Base-by-base conservation (phyloP, 2,113 vertebrate genomes). In the Salvelinus namaycush region DNA sequence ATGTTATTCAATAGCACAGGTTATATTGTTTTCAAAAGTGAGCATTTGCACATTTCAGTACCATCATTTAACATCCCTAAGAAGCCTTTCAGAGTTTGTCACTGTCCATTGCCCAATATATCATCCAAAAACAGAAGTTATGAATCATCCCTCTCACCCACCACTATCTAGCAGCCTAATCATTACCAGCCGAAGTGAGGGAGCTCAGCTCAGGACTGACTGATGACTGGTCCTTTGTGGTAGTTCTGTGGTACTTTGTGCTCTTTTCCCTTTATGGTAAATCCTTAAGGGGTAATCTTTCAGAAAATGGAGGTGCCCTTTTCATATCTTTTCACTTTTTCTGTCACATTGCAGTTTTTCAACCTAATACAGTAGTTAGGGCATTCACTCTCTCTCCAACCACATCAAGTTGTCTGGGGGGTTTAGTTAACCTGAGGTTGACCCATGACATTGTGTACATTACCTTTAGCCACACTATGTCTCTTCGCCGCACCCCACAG, bases 401-500 rank as follows among this genome's bases (percentile, higher is more conserved):
- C 75, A 74, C 74, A 76, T 81, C 77, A 57, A 26, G 71, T 81
- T 76, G 70, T 60, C 34, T 49, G 57, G 44, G 67, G 80, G 72
- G 82, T 88, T 86, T 75, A 70, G 75, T 85, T 86, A 87, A 89
- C 88, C 87, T 81, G 76, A 66, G 72, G 79, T 68, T 87, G 88
- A 90, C 86, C 89, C 83, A 76, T 81, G 68, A 83, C 88, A 85
- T 65, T 78, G 81, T 88, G 79, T 90, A 89, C 80, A 81, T 88
- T 89, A 87, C 76, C 80, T 87, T 86, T 81, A 90, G 86, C 79
- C 73, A 62, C 11, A 75, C 77, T 78, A 69, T 86, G 76, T 80
- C 76, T 79, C 77, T 51, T 11, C 74, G 24, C 18, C 20, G n/a
- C 76, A 72, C 79, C 20, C 76, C 80, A 68, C 64, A 78, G 67